Evolutionary conservation across 2,888 invertebrate genomes (phyloP).

Genomic region (Chrysolina haemoptera): DNA sequence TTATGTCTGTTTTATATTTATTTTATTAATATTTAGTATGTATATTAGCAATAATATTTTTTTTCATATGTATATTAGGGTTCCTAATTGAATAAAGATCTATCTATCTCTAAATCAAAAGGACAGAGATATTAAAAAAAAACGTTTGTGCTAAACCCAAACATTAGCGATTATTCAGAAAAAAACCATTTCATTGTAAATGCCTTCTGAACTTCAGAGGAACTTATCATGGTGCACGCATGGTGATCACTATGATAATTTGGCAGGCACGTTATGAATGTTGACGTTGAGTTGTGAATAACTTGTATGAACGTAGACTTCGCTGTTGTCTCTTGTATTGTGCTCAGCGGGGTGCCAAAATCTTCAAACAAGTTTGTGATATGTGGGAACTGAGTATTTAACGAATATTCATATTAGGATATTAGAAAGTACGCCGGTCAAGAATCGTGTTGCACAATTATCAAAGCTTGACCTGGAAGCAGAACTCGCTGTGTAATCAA

Average conservation of each 20-base stretch:
- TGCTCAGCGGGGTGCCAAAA: constrained; percentile 11
- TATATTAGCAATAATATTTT: too few relatives aligned
- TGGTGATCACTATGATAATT: constrained; percentile 13
- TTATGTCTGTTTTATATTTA: too few relatives aligned
- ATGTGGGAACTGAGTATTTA: constrained; percentile 7
- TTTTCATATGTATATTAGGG: too few relatives aligned
- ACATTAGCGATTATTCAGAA: too few relatives aligned
- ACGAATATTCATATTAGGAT: constrained; percentile 9
- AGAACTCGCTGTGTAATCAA: neutral
- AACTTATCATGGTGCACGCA: neutral
- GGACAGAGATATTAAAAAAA: too few relatives aligned
- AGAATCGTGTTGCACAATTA: neutral
- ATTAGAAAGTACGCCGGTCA: constrained; percentile 8
- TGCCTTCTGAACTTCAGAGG: too few relatives aligned
- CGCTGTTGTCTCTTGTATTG: constrained; percentile 12
- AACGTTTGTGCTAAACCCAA: too few relatives aligned
- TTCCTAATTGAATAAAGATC: too few relatives aligned
- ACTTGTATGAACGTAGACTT: constrained; percentile 12
- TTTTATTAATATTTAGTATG: too few relatives aligned
- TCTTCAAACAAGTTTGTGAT: constrained; percentile 3
- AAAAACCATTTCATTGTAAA: too few relatives aligned
- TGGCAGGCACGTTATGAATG: constrained; percentile 5
- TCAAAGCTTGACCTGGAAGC: neutral
- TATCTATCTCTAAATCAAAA: too few relatives aligned
- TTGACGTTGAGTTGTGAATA: constrained; percentile 14